These are phyloP conservation scores for Epicampocera succincta DNA, from an alignment of 2,888 invertebrate species.

Conservation along the genomic window DNA sequence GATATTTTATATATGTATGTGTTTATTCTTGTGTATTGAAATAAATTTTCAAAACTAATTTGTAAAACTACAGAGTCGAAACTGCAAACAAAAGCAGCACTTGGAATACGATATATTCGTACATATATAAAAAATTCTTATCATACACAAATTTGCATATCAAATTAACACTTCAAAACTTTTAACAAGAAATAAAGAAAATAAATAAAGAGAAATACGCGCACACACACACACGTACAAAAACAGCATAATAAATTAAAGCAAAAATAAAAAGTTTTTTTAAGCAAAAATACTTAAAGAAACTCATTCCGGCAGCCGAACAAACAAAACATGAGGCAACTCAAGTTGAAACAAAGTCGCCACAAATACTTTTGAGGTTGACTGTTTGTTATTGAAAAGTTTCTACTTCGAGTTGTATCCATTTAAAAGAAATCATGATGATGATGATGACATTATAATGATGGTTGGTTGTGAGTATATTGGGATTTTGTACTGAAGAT, in stretches of 20 bases:
- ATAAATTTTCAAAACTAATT: slow-evolving; percentile 52
- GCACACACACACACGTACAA: neutral
- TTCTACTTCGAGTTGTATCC: neutral
- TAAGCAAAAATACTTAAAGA: neutral
- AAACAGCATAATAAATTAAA: slow-evolving; percentile 62
- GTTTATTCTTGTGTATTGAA: neutral
- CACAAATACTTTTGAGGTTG: slow-evolving; percentile 27
- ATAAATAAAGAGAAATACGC: neutral
- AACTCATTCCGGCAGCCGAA: neutral
- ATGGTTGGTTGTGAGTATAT: neutral
- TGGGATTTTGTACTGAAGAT: neutral
- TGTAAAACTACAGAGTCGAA: slow-evolving; percentile 39
- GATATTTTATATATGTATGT: neutral
- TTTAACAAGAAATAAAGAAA: slow-evolving; percentile 19
- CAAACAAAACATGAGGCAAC: slow-evolving; percentile 13
- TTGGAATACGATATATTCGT: slow-evolving; percentile 45
- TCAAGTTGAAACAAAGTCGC: slow-evolving; percentile 29
- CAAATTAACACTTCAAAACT: slow-evolving; percentile 66
- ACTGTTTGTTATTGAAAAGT: neutral
- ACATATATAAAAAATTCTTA: slow-evolving; percentile 64
- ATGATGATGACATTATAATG: slow-evolving; percentile 4
- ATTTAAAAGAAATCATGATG: neutral
- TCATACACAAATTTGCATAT: slow-evolving; percentile 65
- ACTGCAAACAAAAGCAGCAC: slow-evolving; percentile 13
- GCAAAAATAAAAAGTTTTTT: slow-evolving; percentile 33